Conservation (phyloP, 2,797 vertebrate species). For the Megalops cyprinoides region DNA sequence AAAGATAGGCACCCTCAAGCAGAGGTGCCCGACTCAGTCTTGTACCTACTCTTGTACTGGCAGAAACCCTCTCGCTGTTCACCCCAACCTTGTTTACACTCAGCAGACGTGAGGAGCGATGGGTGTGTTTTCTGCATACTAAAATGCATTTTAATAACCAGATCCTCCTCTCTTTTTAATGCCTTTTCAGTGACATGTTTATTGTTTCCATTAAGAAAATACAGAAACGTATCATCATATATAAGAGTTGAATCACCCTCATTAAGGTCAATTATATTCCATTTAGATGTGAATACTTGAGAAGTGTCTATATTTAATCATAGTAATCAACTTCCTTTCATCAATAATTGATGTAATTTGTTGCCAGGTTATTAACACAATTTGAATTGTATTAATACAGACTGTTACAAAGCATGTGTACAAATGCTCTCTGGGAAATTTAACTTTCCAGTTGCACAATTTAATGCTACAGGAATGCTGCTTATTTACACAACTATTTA, state of each 20-base stretch:
- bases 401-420: not conserved
- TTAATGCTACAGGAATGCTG: not conserved
- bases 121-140: not conserved
- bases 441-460: not conserved
- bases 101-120: not conserved
- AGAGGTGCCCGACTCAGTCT: conserved; percentile 60
- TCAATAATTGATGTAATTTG: conserved; percentile 18
- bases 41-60: conserved; percentile 51
- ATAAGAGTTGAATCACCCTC: conserved; percentile 18
- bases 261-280: conserved; percentile 6
- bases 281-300: conserved; percentile 12
- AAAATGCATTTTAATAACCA: conserved; percentile 20
- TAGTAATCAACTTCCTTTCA: conserved; percentile 14
- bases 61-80: conserved; percentile 21
- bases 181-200: conserved; percentile 21
- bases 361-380: conserved; percentile 20
- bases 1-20: conserved; percentile 71
- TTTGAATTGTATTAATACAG: conserved; percentile 11
- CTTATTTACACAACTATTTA: not conserved
- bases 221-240: conserved; percentile 12
- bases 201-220: conserved; percentile 24
- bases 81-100: conserved; percentile 10
- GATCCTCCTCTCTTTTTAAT: conserved; percentile 18
- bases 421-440: not conserved
- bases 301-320: conserved; percentile 5